Base-by-base conservation (phyloP, 2,797 vertebrate genomes). In the Neostethus bicornis region DNA sequence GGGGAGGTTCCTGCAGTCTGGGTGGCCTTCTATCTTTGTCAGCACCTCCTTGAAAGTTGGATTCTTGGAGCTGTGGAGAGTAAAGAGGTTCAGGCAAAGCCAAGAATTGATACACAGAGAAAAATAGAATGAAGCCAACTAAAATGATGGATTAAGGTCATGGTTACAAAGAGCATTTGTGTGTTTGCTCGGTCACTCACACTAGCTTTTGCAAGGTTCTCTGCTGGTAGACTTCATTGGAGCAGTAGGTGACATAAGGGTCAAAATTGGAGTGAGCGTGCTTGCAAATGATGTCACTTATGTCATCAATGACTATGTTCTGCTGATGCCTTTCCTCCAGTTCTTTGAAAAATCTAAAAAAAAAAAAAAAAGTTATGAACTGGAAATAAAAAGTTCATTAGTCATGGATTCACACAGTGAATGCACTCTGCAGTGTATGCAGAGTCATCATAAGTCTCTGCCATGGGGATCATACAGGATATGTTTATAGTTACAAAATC, bases 141-240 rank as follows among this genome's bases (percentile, higher is more conserved):
- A 44, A 43, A n/a, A 43, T 23, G 28, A 9, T 73, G 77, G 61
- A 48, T 55, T 12, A 20, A 63, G 51, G 65, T 56, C 72, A 49
- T 0, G 3, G 31, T n/a, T 24, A 47, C 51, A 61, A 61, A 70
- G 61, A 52, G 43, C 20, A 39, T 25, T n/a, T 34, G 26, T 20
- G 12, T 10, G 52, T 49, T 31, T 28, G 38, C 39, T 49, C 19
- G 62, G 59, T 68, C 77, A 88, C 96, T 95, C 88, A 98, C 97
- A 96, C 61, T 28, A 99, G 82, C 66, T 90, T 95, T 85, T 98
- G 96, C 17, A 99, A 92, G 0, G 96, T 99, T 21, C 97, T 91
- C 68, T 99, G 97, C 78, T 99, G 97, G 35, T 99, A 99, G 52
- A 99, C 96, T 81, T 99, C 97, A 3, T 99, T 99, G 62, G 94